Evolutionary conservation across 1,140 invertebrate genomes (phyloP).

Genomic region (Drosophila kepulauana): DNA sequence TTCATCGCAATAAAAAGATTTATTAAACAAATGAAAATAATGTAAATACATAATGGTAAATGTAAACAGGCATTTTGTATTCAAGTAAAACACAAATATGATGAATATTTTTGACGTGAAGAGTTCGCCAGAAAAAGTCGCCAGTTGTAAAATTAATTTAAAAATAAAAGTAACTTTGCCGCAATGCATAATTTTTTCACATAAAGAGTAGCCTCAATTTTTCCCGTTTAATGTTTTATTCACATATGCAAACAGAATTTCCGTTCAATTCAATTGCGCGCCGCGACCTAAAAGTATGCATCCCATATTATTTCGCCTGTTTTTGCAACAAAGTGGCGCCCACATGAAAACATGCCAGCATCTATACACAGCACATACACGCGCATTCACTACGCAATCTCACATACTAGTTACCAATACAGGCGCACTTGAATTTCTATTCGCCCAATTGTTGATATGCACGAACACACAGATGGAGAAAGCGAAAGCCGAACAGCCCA

Average conservation of each 20-base stretch:
- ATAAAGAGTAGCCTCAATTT: slow-evolving; percentile 16
- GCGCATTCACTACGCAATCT: slow-evolving; percentile 14
- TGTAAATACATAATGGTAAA: slow-evolving; percentile 6
- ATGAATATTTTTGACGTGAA: neutral
- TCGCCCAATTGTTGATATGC: slow-evolving; percentile 83
- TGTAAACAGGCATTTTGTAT: neutral
- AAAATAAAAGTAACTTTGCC: slow-evolving; percentile 14
- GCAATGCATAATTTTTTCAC: slow-evolving; percentile 20
- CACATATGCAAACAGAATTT: slow-evolving; percentile 82
- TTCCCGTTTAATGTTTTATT: slow-evolving; percentile 71
- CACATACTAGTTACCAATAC: slow-evolving; percentile 18
- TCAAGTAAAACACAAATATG: neutral
- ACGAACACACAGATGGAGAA: slow-evolving; percentile 46
- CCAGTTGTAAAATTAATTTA: slow-evolving; percentile 10
- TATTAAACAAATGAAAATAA: slow-evolving; percentile 21
- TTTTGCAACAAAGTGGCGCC: slow-evolving; percentile 55
- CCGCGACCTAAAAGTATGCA: slow-evolving; percentile 55
- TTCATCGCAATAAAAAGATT: neutral
- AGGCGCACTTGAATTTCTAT: slow-evolving; percentile 56
- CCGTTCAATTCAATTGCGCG: slow-evolving; percentile 76
- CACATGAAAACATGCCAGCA: slow-evolving; percentile 38
- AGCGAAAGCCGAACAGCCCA: slow-evolving; percentile 28
- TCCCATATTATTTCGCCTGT: slow-evolving; percentile 32
- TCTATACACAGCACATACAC: slow-evolving; percentile 9
- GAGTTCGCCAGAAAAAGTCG: neutral